Evolutionary conservation across 2,113 vertebrate species (phyloP).

Genomic region (Entomyzon cyanotis): DNA sequence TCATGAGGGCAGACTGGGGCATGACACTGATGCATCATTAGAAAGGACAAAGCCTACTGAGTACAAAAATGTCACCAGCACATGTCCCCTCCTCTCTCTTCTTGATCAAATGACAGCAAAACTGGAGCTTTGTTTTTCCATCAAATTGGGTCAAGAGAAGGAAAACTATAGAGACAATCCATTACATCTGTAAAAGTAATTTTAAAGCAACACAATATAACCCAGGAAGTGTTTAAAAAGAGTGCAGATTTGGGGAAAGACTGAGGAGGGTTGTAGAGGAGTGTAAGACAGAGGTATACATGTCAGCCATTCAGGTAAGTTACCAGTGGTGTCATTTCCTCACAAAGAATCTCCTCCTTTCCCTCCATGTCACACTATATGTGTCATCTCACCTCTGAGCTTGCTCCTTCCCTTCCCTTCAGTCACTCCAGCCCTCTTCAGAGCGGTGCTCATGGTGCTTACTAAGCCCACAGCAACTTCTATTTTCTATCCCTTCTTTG

Average conservation of each 20-base stretch:
- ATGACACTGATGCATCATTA: background rate
- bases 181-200: background rate
- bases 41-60: background rate
- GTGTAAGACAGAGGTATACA: rapidly evolving
- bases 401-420: background rate
- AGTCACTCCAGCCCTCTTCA: background rate
- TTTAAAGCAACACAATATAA: background rate
- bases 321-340: background rate
- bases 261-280: background rate
- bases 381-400: rapidly evolving
- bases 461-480: background rate
- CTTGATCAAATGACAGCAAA: background rate
- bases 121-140: background rate
- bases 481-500: background rate
- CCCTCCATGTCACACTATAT: rapidly evolving
- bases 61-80: background rate
- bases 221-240: background rate
- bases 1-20: background rate
- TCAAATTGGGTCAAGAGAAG: background rate
- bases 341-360: background rate
- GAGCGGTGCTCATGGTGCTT: background rate
- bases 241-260: background rate
- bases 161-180: background rate
- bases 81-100: background rate
- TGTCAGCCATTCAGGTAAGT: background rate